Base-by-base conservation (phyloP, 2,888 invertebrate genomes). In the Ichneumon xanthorius region DNA sequence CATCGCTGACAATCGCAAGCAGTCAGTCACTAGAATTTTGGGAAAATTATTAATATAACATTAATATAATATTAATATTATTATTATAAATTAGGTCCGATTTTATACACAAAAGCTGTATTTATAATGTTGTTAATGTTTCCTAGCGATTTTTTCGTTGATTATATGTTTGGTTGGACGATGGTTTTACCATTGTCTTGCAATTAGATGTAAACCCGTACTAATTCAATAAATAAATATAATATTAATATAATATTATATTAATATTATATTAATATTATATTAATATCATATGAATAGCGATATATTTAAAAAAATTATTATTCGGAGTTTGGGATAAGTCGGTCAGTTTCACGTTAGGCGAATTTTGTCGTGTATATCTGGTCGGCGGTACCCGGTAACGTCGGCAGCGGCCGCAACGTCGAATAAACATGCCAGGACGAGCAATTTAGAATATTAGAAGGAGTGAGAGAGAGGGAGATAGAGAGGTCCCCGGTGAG, bases 341-440 rank as follows among this genome's bases (percentile, higher is more conserved):
- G 30, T 63, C 33, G 33, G 63, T 40, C 37, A 45, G 45, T 26
- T 71, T 48, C 53, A 50, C 50, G 50, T 30, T 26, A n/a, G 16
- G 30, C 30, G 30, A 14, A 50, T 48, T 78, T 70, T 37, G 45
- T 70, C 45, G n/a, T 33, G 48, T 58, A 2, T 53, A 45, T 61
- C 53, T 81, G 63, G 58, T 45, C 67, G 61, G 84, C 53, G 81
- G 84, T 82, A 53, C 68, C 75, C 73, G 78, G 82, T 75, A 87
- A 82, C 86, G 87, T 88, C 91, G 89, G 90, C 92, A 92, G 93
- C 93, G 92, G 92, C 89, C 90, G 89, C 91, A 89, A 90, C 90
- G 92, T 92, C 93, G 92, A 92, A 93, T 93, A 93, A 93, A 93
- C 92, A 93, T 93, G 93, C 92, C 93, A 93, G 88, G 86, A 88